Evolutionary conservation across 2,888 invertebrate species (phyloP).

Genomic region (Dolomedes plantarius): DNA sequence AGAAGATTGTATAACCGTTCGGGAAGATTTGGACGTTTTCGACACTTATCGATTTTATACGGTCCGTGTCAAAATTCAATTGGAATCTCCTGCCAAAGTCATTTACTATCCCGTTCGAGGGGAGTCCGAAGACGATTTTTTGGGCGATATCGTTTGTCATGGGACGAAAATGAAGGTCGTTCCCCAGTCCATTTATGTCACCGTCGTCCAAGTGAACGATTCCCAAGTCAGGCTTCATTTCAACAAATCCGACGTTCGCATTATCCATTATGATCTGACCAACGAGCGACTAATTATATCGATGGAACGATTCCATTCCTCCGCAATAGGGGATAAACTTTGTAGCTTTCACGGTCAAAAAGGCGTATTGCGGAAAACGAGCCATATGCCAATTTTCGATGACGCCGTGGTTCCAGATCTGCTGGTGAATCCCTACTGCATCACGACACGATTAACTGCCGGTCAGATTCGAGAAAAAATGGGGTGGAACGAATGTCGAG

Average conservation of each 20-base stretch:
- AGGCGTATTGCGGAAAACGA: neutral
- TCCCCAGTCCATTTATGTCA: slow-evolving; percentile 39
- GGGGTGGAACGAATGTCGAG: neutral
- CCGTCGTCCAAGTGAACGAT: neutral
- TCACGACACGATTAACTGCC: neutral
- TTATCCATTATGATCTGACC: neutral
- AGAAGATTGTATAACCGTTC: slow-evolving; percentile 43
- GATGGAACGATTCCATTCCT: slow-evolving; percentile 8
- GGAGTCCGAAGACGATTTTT: slow-evolving; percentile 12
- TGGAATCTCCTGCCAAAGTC: neutral
- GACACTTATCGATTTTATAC: slow-evolving; percentile 32
- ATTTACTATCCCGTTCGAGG: neutral
- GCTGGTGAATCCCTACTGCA: neutral
- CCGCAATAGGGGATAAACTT: slow-evolving; percentile 43
- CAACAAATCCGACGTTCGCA: slow-evolving; percentile 26
- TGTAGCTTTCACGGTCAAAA: slow-evolving; percentile 34
- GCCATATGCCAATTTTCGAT: neutral
- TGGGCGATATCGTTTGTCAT: slow-evolving; percentile 11
- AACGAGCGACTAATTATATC: neutral
- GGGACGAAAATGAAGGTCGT: slow-evolving; percentile 2
- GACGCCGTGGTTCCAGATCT: slow-evolving; percentile 1
- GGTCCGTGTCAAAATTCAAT: slow-evolving; percentile 27
- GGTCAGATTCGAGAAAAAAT: slow-evolving; percentile 9
- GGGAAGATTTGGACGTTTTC: slow-evolving; percentile 14
- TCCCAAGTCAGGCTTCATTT: slow-evolving; percentile 10